Conservation (phyloP, 2,888 invertebrate species). For the Polietes domitor region DNA sequence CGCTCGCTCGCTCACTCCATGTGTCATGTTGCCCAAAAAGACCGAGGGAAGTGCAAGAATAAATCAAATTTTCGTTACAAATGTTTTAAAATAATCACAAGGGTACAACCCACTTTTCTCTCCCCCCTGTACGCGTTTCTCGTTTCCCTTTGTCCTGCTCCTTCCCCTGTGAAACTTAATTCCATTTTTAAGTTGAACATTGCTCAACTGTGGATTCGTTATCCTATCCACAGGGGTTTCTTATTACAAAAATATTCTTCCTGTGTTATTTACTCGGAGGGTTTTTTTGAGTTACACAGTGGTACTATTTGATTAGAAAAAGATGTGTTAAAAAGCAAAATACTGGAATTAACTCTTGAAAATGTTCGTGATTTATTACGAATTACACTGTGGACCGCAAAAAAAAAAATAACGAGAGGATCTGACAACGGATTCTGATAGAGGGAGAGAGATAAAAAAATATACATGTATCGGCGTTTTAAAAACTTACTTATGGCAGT, state of each 20-base stretch:
- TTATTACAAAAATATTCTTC: slow-evolving; percentile 46
- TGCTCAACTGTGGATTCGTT: slow-evolving; percentile 61
- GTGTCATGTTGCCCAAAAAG: slow-evolving; percentile 18
- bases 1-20: neutral
- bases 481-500: too few relatives aligned
- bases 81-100: slow-evolving; percentile 64
- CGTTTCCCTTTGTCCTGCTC: neutral
- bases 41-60: slow-evolving; percentile 27
- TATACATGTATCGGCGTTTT: too few relatives aligned
- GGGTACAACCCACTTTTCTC: slow-evolving; percentile 57
- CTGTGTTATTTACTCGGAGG: neutral
- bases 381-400: too few relatives aligned
- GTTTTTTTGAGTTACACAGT: neutral
- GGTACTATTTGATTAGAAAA: too few relatives aligned
- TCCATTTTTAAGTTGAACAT: slow-evolving; percentile 38
- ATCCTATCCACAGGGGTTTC: slow-evolving; percentile 64
- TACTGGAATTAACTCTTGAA: too few relatives aligned
- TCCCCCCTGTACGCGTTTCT: slow-evolving; percentile 13
- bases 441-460: too few relatives aligned
- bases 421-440: too few relatives aligned
- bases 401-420: too few relatives aligned
- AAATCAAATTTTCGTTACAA: slow-evolving; percentile 63
- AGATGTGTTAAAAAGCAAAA: too few relatives aligned
- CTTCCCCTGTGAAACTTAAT: slow-evolving; percentile 13
- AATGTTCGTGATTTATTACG: too few relatives aligned